phyloP scores from a whole-genome alignment of 2,888 invertebrate species.

The Ecdyonurus torrentis region DNA sequence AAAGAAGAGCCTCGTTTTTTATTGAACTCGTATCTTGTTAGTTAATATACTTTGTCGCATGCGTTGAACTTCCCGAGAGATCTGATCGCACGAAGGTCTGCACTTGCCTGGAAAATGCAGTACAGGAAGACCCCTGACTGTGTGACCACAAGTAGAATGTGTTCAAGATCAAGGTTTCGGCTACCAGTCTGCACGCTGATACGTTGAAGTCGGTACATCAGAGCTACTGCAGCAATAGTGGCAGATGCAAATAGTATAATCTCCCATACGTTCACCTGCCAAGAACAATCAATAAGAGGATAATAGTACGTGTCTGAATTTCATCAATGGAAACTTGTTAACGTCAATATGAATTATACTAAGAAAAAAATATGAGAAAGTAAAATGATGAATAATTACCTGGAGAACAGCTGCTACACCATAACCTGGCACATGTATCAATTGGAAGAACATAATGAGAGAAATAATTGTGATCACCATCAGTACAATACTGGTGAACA shows the following conservation, averaged over 20 bases:
- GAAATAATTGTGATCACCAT: slow-evolving; percentile 28
- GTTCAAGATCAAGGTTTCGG: slow-evolving; percentile 26
- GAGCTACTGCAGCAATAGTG: slow-evolving; percentile 24
- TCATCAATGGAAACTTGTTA: too few relatives aligned
- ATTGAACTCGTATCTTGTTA: too few relatives aligned
- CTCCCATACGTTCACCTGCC: slow-evolving; percentile 39
- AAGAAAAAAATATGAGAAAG: too few relatives aligned
- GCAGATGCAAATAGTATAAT: slow-evolving; percentile 25
- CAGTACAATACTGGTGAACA: slow-evolving; percentile 27
- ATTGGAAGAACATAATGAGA: slow-evolving; percentile 31
- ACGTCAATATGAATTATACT: too few relatives aligned
- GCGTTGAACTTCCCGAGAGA: too few relatives aligned
- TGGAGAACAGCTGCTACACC: slow-evolving; percentile 36
- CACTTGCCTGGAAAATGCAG: slow-evolving; percentile 27
- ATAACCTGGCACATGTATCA: slow-evolving; percentile 23
- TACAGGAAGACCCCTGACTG: slow-evolving; percentile 32
- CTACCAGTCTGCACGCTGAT: slow-evolving; percentile 15
- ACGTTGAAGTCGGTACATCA: slow-evolving; percentile 22
- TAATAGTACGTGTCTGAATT: too few relatives aligned
- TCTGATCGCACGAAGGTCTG: too few relatives aligned
- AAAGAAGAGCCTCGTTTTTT: too few relatives aligned
- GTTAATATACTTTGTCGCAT: too few relatives aligned
- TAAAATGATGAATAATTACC: neutral
- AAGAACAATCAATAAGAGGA: too few relatives aligned
- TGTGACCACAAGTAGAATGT: slow-evolving; percentile 31